A percentile compares a stretch with the other conserved stretches of the same genome.
Evolutionary conservation across 64 coral and sea anemone species (phyloP).

Genomic region (Montipora efflorescens): DNA sequence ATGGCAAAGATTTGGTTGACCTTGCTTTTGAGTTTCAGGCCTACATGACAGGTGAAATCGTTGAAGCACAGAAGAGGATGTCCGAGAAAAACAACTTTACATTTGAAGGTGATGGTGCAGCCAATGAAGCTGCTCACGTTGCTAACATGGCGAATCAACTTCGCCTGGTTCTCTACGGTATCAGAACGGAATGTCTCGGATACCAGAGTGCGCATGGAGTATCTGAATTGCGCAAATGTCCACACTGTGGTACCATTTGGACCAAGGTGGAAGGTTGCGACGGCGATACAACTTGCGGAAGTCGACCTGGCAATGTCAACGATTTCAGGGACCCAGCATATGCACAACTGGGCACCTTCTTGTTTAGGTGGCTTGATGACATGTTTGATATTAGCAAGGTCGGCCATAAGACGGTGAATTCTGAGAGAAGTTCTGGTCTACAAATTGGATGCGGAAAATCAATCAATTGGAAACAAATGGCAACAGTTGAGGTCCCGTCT

Average conservation of each 20-base stretch:
- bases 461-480: slow-evolving; percentile 21
- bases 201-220: slow-evolving; percentile 50
- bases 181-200: slow-evolving; percentile 54
- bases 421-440: background rate
- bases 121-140: slow-evolving; percentile 52
- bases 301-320: background rate
- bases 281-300: slow-evolving; percentile 19
- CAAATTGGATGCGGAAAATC: slow-evolving; percentile 12
- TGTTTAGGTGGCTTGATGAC: slow-evolving; percentile 20
- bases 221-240: slow-evolving; percentile 42
- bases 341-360: slow-evolving; percentile 12
- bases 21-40: slow-evolving; percentile 59
- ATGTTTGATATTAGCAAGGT: background rate
- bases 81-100: slow-evolving; percentile 55
- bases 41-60: slow-evolving; percentile 59
- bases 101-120: slow-evolving; percentile 56
- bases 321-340: slow-evolving; percentile 32
- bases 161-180: slow-evolving; percentile 38
- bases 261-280: slow-evolving; percentile 28
- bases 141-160: slow-evolving; percentile 72
- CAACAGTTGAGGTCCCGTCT: slow-evolving; percentile 46
- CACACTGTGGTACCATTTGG: slow-evolving; percentile 12
- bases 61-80: slow-evolving; percentile 56
- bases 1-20: slow-evolving; percentile 55
- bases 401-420: background rate